Conservation (phyloP, 2,113 vertebrate species). For the Neogobius melanostomus region DNA sequence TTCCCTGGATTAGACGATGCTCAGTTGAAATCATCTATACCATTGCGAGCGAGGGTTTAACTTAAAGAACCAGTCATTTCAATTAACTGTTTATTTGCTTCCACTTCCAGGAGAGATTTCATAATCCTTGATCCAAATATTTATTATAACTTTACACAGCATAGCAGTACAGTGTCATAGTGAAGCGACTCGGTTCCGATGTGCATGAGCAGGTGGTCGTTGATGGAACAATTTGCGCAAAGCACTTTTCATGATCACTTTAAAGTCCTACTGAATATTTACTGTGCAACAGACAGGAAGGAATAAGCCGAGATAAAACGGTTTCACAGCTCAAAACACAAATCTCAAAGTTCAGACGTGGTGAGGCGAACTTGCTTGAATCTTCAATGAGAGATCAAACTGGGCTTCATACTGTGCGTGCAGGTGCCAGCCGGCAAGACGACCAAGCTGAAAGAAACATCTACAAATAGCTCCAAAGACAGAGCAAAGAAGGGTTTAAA, state of each 20-base stretch:
- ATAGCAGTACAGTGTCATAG: neutral
- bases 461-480: conserved; percentile 18
- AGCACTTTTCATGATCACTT: conserved; percentile 18
- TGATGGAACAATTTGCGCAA: conserved; percentile 11
- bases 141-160: too few species aligned
- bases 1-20: neutral
- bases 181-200: conserved; percentile 28
- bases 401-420: conserved; percentile 12
- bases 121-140: too few species aligned
- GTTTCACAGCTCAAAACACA: conserved; percentile 16
- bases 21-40: too few species aligned
- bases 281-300: conserved; percentile 13
- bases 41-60: neutral
- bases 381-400: conserved; percentile 10
- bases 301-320: conserved; percentile 25
- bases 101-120: neutral
- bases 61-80: too few species aligned
- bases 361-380: conserved; percentile 2
- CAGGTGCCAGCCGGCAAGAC: conserved; percentile 1
- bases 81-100: too few species aligned
- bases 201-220: conserved; percentile 21
- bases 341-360: neutral
- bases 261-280: conserved; percentile 27
- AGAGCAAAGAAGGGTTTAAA: conserved; percentile 23
- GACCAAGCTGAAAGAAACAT: conserved; percentile 1